Evolutionary conservation across 2,797 vertebrate species (phyloP).

Genomic region (Tokudaia tokunoshimensis): DNA sequence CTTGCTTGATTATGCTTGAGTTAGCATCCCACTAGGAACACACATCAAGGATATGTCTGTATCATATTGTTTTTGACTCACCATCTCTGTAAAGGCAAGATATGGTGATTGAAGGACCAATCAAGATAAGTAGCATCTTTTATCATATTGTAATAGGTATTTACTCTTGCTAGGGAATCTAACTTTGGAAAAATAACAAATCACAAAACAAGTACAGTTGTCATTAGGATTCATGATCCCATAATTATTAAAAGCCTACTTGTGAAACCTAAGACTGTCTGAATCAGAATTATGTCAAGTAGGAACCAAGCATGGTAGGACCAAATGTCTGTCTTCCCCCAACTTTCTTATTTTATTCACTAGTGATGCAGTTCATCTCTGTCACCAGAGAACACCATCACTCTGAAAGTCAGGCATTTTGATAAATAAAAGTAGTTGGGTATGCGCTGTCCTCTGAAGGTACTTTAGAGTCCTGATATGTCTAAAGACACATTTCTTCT

Average conservation of each 20-base stretch:
- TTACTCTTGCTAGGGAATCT: neutral
- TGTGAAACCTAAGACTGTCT: neutral
- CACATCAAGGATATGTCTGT: neutral
- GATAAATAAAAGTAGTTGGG: neutral
- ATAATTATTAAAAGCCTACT: neutral
- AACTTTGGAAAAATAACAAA: neutral
- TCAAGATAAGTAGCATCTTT: neutral
- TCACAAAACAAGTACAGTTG: neutral
- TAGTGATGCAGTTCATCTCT: neutral
- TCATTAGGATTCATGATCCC: neutral
- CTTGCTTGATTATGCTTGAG: neutral
- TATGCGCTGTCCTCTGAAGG: neutral
- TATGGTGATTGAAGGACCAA: neutral
- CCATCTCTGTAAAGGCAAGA: neutral
- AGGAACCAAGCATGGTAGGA: neutral
- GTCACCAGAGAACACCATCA: neutral
- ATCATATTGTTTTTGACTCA: neutral
- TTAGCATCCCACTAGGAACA: neutral
- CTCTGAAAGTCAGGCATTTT: neutral
- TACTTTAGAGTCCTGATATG: neutral
- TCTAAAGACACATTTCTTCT: neutral
- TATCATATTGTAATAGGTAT: neutral
- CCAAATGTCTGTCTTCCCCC: accelerated
- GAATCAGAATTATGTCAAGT: neutral
- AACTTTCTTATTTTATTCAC: neutral